A percentile compares a stretch with the other conserved stretches of the same genome.
Conservation (phyloP, 1,140 invertebrate species). For the Drosophila eugracilis region DNA sequence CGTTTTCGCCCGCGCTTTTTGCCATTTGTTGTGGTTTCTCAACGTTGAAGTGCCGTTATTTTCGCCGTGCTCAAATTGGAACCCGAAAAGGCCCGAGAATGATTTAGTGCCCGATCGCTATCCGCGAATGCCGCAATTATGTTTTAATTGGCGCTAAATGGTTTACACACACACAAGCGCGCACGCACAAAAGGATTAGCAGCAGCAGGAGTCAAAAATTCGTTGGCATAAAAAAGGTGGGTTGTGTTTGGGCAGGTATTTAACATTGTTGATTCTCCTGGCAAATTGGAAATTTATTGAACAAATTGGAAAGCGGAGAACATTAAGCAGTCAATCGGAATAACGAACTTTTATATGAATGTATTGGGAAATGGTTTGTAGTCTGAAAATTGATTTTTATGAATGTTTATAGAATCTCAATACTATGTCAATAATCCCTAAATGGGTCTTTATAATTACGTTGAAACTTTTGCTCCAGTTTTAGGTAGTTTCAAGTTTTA, state of each 20-base stretch:
- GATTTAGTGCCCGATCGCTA: conserved; percentile 72
- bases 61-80: conserved; percentile 17
- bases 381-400: not conserved
- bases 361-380: not conserved
- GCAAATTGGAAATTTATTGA: not conserved
- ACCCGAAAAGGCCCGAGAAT: conserved; percentile 42
- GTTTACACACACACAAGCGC: conserved; percentile 65
- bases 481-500: no score
- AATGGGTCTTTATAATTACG: no score
- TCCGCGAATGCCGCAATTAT: conserved; percentile 76
- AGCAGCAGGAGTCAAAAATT: conserved; percentile 16
- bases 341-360: not conserved
- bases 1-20: conserved; percentile 58
- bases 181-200: conserved; percentile 30
- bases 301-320: not conserved
- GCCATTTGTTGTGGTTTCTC: conserved; percentile 20
- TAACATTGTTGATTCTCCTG: conserved; percentile 5
- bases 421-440: no score
- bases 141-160: conserved; percentile 79
- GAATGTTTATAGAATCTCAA: no score
- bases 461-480: no score
- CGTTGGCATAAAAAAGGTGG: conserved; percentile 23
- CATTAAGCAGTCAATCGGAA: not conserved
- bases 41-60: conserved; percentile 49
- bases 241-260: not conserved